Evolutionary conservation across 1,140 invertebrate species (phyloP), one percentile per base, ranked within the genome.

Genomic region (Drosophila bifasciata): DNA sequence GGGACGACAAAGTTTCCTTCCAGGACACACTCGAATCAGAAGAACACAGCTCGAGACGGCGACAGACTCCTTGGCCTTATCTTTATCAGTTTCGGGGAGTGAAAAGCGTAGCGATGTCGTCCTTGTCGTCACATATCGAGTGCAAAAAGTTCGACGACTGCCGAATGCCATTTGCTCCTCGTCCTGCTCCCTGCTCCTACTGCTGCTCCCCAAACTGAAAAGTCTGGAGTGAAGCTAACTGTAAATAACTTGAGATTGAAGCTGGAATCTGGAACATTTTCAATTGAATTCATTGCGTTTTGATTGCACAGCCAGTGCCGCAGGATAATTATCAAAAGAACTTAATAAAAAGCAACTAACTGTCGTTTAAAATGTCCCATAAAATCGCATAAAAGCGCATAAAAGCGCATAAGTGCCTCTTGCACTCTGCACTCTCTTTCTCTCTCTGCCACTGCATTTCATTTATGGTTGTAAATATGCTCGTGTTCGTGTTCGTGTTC

Each of bases 361-460:
- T 78, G 66, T 61, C 76, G 52, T 76, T 84, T 69, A 76, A 85
- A 85, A 80, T 85, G 59, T 63, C 60, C 62, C 81, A 86, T 81
- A 77, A 85, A 84, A 84, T 84, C 80, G 56, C 76, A 84, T 84
- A 85, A 85, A 85, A 81, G 77, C 80, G 56, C 76, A 84, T 84
- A 85, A 85, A 85, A 81, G 77, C 69, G 73, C 69, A 85, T 77
- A 77, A 86, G 73, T 86, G 81, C 61, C 53, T 55, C 48, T 77
- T 77, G 79, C 66, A 88, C 68, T 78, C 78, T 62, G 49, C 62
- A 17, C 52, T 56, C 45, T n/a, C n/a, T n/a, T n/a, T 52, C 50
- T 32, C n/a, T 58, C 1, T 21, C 19, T 21, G 0, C 19, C 41
- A 59, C 41, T 56, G 43, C 32, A 51, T 67, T 25, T 62, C 60